These are phyloP conservation scores for Camptogramma bilineatum DNA, from an alignment of 2,888 invertebrate genomes.

Conservation along the genomic window DNA sequence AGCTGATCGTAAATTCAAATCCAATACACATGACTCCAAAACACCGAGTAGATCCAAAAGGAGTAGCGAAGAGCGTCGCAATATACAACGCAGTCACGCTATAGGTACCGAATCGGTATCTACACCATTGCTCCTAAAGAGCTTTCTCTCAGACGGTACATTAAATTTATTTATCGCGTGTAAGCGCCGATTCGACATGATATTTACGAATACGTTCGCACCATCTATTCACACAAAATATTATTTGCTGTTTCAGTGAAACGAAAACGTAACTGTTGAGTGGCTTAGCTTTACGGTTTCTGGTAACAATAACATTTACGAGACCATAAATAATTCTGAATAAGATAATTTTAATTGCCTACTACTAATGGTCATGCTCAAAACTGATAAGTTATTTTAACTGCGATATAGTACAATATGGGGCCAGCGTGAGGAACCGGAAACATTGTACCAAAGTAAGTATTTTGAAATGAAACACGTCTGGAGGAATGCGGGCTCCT, in stretches of 20 bases:
- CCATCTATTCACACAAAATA: slow-evolving; percentile 26
- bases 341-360: background rate
- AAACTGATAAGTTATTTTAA: background rate
- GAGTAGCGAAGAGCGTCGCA: slow-evolving; percentile 47
- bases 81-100: slow-evolving; percentile 55
- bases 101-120: slow-evolving; percentile 33
- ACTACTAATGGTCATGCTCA: background rate
- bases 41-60: slow-evolving; percentile 41
- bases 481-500: slow-evolving; percentile 59
- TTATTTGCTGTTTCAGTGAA: slow-evolving; percentile 16
- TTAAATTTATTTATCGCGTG: slow-evolving; percentile 31
- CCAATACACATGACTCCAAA: slow-evolving; percentile 50
- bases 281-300: slow-evolving; percentile 3
- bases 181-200: slow-evolving; percentile 22
- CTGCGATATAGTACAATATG: background rate
- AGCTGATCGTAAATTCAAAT: slow-evolving; percentile 60
- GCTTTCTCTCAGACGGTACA: slow-evolving; percentile 36
- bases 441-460: slow-evolving; percentile 32
- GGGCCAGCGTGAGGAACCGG: slow-evolving; percentile 2
- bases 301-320: slow-evolving; percentile 7
- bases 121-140: slow-evolving; percentile 29
- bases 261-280: slow-evolving; percentile 11
- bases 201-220: slow-evolving; percentile 32
- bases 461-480: slow-evolving; percentile 43
- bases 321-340: slow-evolving; percentile 1